A percentile compares a stretch with the other conserved stretches of the same genome.
These are phyloP conservation scores for Trichogramma evanescens DNA, from an alignment of 2,888 invertebrate genomes.

Conservation along the genomic window DNA sequence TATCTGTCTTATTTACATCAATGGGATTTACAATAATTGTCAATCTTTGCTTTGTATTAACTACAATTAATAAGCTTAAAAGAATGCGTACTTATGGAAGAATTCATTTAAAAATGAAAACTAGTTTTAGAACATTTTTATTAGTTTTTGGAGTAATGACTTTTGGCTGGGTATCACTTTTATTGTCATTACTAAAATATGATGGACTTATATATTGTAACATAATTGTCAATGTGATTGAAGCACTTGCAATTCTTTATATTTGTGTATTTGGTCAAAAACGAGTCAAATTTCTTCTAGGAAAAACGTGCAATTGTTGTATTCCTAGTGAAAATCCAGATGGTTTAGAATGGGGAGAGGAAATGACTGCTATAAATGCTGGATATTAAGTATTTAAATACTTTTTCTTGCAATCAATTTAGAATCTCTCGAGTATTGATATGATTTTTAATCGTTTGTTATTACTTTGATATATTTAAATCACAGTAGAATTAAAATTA, in stretches of 20 bases:
- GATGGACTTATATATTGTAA: slow-evolving; percentile 69
- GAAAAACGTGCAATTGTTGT: slow-evolving; percentile 66
- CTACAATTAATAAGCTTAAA: slow-evolving; percentile 72
- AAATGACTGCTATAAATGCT: slow-evolving; percentile 81
- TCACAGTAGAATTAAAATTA: too few relatives aligned
- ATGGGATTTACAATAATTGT: slow-evolving; percentile 72
- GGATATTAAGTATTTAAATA: slow-evolving; percentile 44
- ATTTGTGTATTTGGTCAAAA: slow-evolving; percentile 71
- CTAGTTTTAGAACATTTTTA: slow-evolving; percentile 75
- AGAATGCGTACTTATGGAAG: slow-evolving; percentile 76
- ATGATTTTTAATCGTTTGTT: too few relatives aligned
- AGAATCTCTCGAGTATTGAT: too few relatives aligned
- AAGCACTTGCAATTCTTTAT: slow-evolving; percentile 68
- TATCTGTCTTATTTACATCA: slow-evolving; percentile 76
- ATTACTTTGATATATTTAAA: too few relatives aligned
- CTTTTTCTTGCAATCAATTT: too few relatives aligned
- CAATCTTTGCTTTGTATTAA: slow-evolving; percentile 72
- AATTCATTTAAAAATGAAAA: slow-evolving; percentile 79
- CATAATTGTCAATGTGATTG: slow-evolving; percentile 68
- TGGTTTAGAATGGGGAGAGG: slow-evolving; percentile 80
- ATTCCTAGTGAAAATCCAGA: slow-evolving; percentile 58
- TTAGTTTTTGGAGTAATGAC: slow-evolving; percentile 70
- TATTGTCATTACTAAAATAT: slow-evolving; percentile 68
- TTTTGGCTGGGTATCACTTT: slow-evolving; percentile 67
- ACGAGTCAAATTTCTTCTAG: slow-evolving; percentile 69